Evolutionary conservation across 2,888 invertebrate genomes (phyloP), one percentile per base, ranked within the genome.

Genomic region (Aphidoletes aphidimyza): DNA sequence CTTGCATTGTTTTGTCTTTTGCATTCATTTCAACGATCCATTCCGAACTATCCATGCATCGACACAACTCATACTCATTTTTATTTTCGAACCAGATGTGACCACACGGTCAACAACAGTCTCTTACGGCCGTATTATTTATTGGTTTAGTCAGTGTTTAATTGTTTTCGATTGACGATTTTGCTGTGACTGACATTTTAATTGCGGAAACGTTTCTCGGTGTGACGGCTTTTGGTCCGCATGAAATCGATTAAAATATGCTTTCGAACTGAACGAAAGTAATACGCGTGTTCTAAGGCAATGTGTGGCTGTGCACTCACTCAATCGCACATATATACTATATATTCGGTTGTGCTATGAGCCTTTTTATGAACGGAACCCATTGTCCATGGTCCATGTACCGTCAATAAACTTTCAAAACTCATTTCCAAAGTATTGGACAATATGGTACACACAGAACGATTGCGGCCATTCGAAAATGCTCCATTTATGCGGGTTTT

Each of bases 161-260:
- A 81, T 81, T 81, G 81, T 81, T 81, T 81, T 81, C 81, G 37
- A 81, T 37, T 81, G 37, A 81, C 37, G 81, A 37, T 37, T 36
- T 37, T n/a, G n/a, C 81, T 81, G 81, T 81, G 81, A 81, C 81
- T 81, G 81, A 81, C 81, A 81, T 81, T 81, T 37, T 81, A 81
- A 81, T 81, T 81, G 69, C 69, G 69, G 69, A 69, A 69, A 69
- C 30, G 11, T n/a, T 69, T 69, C 69, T 69, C 30, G 0, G 69
- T 17, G 1, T 26, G 2, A 22, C 30, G 30, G 30, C 14, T 30
- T 69, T n/a, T 54, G n/a, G 14, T 69, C 69, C 26, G 30, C 69
- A 30, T 69, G 69, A 69, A 34, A 69, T 69, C 69, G 54, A 2
- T 54, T 22, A 22, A 26, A 54, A 22, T 11, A 54, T 22, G 2